Evolutionary conservation across 2,797 vertebrate species (phyloP).

Genomic region (Margarornis squamiger): DNA sequence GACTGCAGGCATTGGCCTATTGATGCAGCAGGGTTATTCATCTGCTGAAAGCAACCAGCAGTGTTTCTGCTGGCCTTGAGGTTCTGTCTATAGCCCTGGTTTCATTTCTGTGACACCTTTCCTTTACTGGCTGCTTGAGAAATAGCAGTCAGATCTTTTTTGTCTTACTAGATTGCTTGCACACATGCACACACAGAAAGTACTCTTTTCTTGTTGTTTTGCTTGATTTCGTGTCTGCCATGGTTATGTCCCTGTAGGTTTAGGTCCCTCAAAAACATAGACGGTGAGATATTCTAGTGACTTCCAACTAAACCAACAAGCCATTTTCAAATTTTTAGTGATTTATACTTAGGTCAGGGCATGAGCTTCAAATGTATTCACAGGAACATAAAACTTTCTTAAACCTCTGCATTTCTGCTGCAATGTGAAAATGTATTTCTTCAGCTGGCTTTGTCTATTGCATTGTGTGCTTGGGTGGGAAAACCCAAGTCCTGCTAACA

Average conservation of each 20-base stretch:
- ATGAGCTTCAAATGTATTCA: neutral
- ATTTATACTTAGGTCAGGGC: neutral
- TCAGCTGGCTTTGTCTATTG: neutral
- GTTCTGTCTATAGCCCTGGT: neutral
- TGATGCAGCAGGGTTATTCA: neutral
- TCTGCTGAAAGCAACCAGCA: neutral
- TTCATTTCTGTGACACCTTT: neutral
- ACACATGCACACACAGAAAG: neutral
- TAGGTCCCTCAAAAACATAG: neutral
- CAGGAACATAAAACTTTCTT: neutral
- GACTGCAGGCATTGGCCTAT: neutral
- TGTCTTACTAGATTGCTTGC: neutral
- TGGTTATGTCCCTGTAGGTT: neutral
- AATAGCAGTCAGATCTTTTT: neutral
- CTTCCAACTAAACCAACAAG: neutral
- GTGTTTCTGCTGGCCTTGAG: neutral
- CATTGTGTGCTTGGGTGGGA: neutral
- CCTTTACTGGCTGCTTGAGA: neutral
- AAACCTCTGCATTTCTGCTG: neutral
- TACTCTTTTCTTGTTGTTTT: neutral
- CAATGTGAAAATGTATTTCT: neutral
- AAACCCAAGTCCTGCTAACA: slow-evolving; percentile 1
- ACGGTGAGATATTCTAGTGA: neutral
- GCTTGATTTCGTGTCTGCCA: neutral
- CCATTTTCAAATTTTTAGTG: neutral